Evolutionary conservation across 92 coral and sea anemone genomes (phyloP), one percentile per base, ranked within the genome.

Genomic region (Metridium senile): DNA sequence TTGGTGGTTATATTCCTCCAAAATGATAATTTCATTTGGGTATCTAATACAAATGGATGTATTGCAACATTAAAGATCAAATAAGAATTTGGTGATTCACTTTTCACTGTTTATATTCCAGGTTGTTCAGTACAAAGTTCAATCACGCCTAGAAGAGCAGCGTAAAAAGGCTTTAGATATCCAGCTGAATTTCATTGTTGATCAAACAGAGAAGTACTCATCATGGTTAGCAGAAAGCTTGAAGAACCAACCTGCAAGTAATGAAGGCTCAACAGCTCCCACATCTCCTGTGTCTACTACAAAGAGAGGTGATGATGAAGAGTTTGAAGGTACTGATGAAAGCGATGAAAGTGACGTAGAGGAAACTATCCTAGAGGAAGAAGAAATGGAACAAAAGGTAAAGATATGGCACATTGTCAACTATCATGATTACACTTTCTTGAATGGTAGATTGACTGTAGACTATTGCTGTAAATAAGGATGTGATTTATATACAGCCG

Each of bases 201-300:
- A 93, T 72, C 99, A 96, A 76, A 96, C 99, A 7, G 99, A 96
- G 81, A 96, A 93, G 72, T 96, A 96, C 67, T 96, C 99, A n/a
- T 92, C 99, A 0, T 96, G 99, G 99, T 86, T 96, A 31, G 99
- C 93, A 33, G 96, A 85, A 76, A 93, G 99, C 68, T 89, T 96
- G 70, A 93, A 91, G 72, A 87, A 75, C 53, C 86, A 89, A 54
- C 84, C 93, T 27, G 84, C 81, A 8, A 92, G 97, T 64, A 88
- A 73, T 66, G 81, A 90, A 25, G 91, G 89, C 33, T 96, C 99
- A n/a, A 79, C 57, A 28, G 97, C 86, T 1, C 83, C 97, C 1
- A 75, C 97, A 2, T 96, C 97, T 0, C 97, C 99, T 21, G 85
- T 72, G 0, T 96, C 99, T 11, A 89, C 99, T 27, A 65, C 71